Conservation (phyloP, 30 jellyfish, hydroid and myxozoan genomes). For the Phacellophora camtschatica region DNA sequence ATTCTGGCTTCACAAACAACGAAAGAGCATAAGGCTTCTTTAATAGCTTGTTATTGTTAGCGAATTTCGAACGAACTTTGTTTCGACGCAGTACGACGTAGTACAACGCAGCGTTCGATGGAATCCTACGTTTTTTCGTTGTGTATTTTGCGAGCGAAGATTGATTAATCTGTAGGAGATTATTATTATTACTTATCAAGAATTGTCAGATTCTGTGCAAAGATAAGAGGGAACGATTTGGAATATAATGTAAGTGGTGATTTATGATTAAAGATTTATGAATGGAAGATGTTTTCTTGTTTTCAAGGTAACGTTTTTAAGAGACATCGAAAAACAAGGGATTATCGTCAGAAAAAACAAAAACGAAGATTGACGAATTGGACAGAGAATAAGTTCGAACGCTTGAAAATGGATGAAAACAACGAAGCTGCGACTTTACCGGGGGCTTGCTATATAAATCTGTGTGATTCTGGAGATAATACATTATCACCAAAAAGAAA, state of each 20-base stretch:
- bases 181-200: too few species aligned
- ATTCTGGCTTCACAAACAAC: too few species aligned
- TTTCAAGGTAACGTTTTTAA: neutral
- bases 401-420: neutral
- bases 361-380: neutral
- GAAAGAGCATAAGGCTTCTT: too few species aligned
- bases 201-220: neutral
- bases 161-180: too few species aligned
- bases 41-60: too few species aligned
- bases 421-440: neutral
- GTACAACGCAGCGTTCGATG: too few species aligned
- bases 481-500: slow-evolving; percentile 2
- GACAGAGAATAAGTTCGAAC: neutral
- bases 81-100: too few species aligned
- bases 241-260: neutral
- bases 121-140: too few species aligned
- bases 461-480: slow-evolving; percentile 8
- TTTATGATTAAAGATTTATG: neutral
- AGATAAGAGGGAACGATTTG: neutral
- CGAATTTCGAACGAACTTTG: too few species aligned
- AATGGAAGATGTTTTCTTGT: neutral
- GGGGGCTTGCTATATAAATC: slow-evolving; percentile 35
- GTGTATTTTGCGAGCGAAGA: too few species aligned
- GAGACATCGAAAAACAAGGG: neutral
- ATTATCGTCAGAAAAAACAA: neutral